These are phyloP conservation scores for Caenorhabditis sp. DNA, from an alignment of 2,888 invertebrate species.

Conservation along the genomic window DNA sequence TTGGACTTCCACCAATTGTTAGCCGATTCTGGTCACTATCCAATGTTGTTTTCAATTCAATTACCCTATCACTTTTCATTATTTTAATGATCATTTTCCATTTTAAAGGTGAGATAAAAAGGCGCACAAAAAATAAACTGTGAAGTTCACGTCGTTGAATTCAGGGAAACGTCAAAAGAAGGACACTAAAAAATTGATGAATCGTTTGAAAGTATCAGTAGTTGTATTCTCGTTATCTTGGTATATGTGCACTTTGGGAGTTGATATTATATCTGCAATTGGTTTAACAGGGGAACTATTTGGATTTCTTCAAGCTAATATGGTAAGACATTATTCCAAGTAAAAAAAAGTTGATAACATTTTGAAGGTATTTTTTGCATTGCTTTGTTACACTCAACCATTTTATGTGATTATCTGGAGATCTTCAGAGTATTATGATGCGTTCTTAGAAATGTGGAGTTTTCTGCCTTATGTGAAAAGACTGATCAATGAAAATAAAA, in stretches of 20 bases:
- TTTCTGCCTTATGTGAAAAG: background rate
- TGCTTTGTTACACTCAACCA: slow-evolving; percentile 26
- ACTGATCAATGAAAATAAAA: background rate
- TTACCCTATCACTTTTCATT: slow-evolving; percentile 2
- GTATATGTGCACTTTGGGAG: slow-evolving; percentile 34
- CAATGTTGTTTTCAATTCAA: slow-evolving; percentile 1
- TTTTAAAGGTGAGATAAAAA: background rate
- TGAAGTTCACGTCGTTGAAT: background rate
- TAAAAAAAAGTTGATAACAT: no score
- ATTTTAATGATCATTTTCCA: slow-evolving; percentile 5
- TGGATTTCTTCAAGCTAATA: slow-evolving; percentile 23
- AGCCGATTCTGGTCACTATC: background rate
- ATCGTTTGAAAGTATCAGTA: background rate
- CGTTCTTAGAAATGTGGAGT: slow-evolving; percentile 27
- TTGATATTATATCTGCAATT: slow-evolving; percentile 20
- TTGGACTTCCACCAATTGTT: background rate
- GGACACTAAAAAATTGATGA: background rate
- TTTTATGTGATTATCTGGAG: slow-evolving; percentile 30
- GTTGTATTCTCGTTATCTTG: slow-evolving; percentile 2
- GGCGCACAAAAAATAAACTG: no score
- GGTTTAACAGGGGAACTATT: slow-evolving; percentile 21
- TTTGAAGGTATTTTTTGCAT: slow-evolving; percentile 30
- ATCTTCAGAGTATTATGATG: slow-evolving; percentile 25
- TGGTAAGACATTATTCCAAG: slow-evolving; percentile 2
- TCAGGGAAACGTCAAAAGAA: background rate